These are phyloP conservation scores for Hyperopisus bebe DNA, from an alignment of 2,113 vertebrate genomes.

Conservation along the genomic window DNA sequence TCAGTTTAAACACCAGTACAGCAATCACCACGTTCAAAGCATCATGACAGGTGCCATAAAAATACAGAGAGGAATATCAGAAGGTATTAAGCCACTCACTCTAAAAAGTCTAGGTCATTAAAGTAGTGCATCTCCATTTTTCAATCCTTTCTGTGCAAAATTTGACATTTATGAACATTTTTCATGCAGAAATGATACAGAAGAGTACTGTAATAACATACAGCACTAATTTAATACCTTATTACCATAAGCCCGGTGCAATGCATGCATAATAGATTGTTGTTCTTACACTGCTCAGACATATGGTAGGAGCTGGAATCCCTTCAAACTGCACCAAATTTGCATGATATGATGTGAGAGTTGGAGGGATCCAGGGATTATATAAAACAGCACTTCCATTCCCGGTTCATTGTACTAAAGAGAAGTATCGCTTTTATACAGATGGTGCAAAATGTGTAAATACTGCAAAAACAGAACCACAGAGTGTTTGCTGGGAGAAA, in stretches of 20 bases:
- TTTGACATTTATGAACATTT: conserved; percentile 56
- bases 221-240: conserved; percentile 74
- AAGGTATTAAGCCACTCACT: background rate
- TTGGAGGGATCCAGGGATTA: conserved; percentile 75
- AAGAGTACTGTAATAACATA: conserved; percentile 62
- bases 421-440: conserved; percentile 70
- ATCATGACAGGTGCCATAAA: background rate
- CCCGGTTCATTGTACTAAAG: conserved; percentile 65
- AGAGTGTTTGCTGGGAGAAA: background rate
- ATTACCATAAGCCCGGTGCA: conserved; percentile 71
- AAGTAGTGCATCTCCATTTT: background rate
- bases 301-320: conserved; percentile 62
- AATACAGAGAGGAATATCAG: background rate
- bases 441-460: conserved; percentile 63
- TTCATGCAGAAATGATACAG: conserved; percentile 60
- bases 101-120: background rate
- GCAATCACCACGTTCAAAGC: background rate
- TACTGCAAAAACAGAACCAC: conserved; percentile 20
- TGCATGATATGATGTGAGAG: conserved; percentile 75
- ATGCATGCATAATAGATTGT: conserved; percentile 74
- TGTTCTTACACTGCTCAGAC: conserved; percentile 66
- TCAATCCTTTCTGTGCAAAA: conserved; percentile 20
- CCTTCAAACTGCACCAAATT: conserved; percentile 67
- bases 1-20: background rate
- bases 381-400: conserved; percentile 68